phyloP scores from a whole-genome alignment of 2,113 vertebrate genomes.

The Cyanistes caeruleus region DNA sequence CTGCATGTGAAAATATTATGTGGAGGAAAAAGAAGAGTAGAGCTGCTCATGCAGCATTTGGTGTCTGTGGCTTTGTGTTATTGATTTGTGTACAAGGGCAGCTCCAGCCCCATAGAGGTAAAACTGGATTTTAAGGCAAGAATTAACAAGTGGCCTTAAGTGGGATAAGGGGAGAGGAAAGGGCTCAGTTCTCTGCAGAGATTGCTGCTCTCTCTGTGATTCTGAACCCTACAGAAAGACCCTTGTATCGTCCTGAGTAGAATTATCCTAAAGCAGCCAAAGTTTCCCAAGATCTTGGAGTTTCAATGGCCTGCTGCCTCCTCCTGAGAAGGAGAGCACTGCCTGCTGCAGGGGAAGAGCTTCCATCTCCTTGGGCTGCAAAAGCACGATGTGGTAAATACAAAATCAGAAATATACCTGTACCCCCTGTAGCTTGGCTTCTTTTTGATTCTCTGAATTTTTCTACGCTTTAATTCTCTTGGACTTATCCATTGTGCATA shows the following conservation, averaged over 20 bases:
- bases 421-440: not conserved
- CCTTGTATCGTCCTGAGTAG: not conserved
- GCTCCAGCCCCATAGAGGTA: not conserved
- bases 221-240: not conserved
- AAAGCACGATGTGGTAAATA: not conserved
- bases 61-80: not conserved
- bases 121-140: not conserved
- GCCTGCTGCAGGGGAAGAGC: not conserved
- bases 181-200: not conserved
- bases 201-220: not conserved
- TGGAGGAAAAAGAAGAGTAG: not conserved
- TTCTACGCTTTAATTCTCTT: not conserved
- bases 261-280: not conserved
- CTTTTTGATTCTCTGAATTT: not conserved
- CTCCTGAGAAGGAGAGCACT: not conserved
- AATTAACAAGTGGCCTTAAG: not conserved
- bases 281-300: not conserved
- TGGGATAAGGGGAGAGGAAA: not conserved
- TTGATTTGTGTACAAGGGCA: not conserved
- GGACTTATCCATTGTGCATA: not conserved
- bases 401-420: not conserved
- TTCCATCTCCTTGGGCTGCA: not conserved
- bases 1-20: rapidly evolving
- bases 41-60: not conserved
- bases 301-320: not conserved